Conservation (phyloP, 2,888 invertebrate genomes). For the Leptothorax acervorum region DNA sequence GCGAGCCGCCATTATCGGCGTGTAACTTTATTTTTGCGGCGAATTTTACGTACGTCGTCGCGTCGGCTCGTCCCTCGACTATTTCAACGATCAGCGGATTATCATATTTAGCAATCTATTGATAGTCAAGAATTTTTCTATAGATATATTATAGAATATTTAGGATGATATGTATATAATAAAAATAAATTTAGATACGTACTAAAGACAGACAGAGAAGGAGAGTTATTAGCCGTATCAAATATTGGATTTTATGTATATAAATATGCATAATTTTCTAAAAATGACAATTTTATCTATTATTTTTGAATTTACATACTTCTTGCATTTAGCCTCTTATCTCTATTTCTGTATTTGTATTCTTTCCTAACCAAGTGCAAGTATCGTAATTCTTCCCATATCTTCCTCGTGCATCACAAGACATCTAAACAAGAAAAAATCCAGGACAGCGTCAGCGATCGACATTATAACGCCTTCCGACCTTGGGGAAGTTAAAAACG, state of each 20-base stretch:
- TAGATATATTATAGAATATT: neutral
- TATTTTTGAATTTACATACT: neutral
- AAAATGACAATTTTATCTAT: neutral
- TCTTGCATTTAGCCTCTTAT: neutral
- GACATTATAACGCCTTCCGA: neutral
- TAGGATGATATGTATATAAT: neutral
- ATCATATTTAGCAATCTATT: neutral
- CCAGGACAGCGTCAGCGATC: neutral
- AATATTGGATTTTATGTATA: neutral
- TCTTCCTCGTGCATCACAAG: neutral
- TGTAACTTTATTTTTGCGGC: slow-evolving; percentile 8
- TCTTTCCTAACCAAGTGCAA: neutral
- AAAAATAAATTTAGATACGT: neutral
- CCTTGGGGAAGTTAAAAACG: neutral
- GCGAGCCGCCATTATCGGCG: neutral
- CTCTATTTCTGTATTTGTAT: neutral
- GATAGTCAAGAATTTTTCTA: neutral
- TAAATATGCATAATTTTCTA: neutral
- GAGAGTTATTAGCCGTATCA: neutral
- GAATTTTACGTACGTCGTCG: neutral
- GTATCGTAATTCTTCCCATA: neutral
- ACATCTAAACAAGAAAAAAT: neutral
- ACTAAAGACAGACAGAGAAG: neutral
- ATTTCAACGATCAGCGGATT: neutral
- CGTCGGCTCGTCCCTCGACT: neutral